Evolutionary conservation across 2,113 vertebrate species (phyloP), one percentile per base, ranked within the genome.

Genomic region (Pithys albifrons): DNA sequence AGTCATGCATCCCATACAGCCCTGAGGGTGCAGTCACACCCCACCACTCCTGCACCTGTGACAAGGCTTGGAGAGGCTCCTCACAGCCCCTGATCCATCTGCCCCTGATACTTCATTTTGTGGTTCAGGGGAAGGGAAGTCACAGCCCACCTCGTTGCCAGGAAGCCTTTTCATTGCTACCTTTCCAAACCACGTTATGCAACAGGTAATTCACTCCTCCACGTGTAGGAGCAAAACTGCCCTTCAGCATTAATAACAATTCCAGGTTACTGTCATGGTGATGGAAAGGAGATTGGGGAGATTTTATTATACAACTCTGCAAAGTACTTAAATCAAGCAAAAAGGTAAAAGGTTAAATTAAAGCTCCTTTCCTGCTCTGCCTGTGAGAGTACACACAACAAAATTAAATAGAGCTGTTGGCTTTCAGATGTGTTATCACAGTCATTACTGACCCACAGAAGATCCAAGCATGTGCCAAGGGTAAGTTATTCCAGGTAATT

Each of bases 171-270:
- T 49, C 81, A 46, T 31, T 72, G 67, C 61, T 62, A 24, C 39
- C 65, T n/a, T 82, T 89, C 49, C 58, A 46, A 49, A 86, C 35
- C 45, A 11, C 7, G 37, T 73, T 66, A 64, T 7, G n/a, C 80
- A 95, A 69, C 41, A 92, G 77, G 73, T 25, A 69, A 82, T 87
- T 85, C 74, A 66, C 62, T 95, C 88, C 54, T 85, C 49, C 58
- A 88, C 23, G 19, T 5, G 67, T 4, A 71, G 51, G 33, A 85
- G 72, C 74, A 67, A 76, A 91, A 94, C 59, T 37, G 81, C 49
- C 78, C 54, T 51, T 55, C 66, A 49, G 87, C 93, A 28, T 71
- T 85, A 35, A 28, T 10, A 74, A 23, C 55, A 58, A 67, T 54
- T 84, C 78, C n/a, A 85, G 43, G 71, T 69, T 52, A 51, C 48